These are phyloP conservation scores for Phoenicopterus ruber DNA, from an alignment of 2,113 vertebrate genomes.

Conservation along the genomic window DNA sequence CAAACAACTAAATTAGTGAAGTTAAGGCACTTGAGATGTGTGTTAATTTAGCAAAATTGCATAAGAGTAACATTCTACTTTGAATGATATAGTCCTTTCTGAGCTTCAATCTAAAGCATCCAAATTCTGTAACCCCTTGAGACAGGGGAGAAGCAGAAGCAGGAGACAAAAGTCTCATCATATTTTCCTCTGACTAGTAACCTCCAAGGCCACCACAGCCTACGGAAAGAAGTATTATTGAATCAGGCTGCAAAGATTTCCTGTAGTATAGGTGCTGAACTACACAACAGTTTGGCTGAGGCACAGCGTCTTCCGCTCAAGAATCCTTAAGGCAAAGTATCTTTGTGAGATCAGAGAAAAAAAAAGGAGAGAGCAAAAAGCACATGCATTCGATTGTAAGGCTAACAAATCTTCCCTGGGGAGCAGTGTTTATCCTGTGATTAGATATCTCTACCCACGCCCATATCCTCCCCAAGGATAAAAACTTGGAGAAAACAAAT, in stretches of 20 bases:
- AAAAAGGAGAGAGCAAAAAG: background rate
- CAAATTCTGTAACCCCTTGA: background rate
- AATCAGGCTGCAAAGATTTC: background rate
- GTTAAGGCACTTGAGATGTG: slow-evolving; percentile 79
- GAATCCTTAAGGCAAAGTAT: background rate
- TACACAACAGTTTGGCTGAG: background rate
- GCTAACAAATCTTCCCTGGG: background rate
- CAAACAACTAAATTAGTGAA: slow-evolving; percentile 59
- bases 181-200: background rate
- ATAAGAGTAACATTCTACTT: slow-evolving; percentile 41
- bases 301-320: background rate
- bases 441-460: background rate
- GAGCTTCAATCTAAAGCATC: background rate
- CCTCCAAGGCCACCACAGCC: background rate
- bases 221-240: background rate
- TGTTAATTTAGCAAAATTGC: slow-evolving; percentile 60
- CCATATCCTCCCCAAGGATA: background rate
- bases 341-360: background rate
- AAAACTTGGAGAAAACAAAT: background rate
- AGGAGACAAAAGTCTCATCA: background rate
- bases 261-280: background rate
- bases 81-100: background rate
- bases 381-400: background rate
- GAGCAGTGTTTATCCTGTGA: background rate
- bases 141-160: background rate